Conservation (phyloP, 2,113 vertebrate species). For the Naja naja region DNA sequence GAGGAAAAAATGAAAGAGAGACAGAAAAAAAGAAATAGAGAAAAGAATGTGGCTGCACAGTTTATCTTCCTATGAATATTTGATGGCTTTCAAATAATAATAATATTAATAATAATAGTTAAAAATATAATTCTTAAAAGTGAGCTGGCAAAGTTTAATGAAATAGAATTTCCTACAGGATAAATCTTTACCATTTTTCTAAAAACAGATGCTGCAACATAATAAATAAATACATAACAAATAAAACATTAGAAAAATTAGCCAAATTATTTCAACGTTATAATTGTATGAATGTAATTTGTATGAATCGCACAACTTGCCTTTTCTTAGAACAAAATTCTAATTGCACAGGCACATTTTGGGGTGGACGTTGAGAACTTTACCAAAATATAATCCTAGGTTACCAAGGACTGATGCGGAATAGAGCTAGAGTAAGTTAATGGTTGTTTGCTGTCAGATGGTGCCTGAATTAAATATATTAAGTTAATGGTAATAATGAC, state of each 20-base stretch:
- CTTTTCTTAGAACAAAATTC: neutral
- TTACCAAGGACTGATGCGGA: neutral
- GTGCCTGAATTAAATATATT: neutral
- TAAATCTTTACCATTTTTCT: neutral
- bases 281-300: neutral
- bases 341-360: neutral
- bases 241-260: neutral
- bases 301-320: neutral
- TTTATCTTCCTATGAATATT: neutral
- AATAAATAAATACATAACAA: neutral
- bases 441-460: neutral
- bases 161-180: neutral
- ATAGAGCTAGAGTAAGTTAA: neutral
- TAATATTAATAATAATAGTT: neutral
- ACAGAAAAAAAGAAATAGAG: neutral
- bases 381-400: neutral
- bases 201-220: neutral
- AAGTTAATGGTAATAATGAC: neutral
- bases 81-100: neutral
- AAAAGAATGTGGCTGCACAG: neutral
- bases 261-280: neutral
- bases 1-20: neutral
- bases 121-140: neutral
- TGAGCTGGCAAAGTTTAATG: neutral
- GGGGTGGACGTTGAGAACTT: fast-evolving